These are phyloP conservation scores for Epinephelus cyanopodus DNA, from an alignment of 2,113 vertebrate species.

Conservation along the genomic window DNA sequence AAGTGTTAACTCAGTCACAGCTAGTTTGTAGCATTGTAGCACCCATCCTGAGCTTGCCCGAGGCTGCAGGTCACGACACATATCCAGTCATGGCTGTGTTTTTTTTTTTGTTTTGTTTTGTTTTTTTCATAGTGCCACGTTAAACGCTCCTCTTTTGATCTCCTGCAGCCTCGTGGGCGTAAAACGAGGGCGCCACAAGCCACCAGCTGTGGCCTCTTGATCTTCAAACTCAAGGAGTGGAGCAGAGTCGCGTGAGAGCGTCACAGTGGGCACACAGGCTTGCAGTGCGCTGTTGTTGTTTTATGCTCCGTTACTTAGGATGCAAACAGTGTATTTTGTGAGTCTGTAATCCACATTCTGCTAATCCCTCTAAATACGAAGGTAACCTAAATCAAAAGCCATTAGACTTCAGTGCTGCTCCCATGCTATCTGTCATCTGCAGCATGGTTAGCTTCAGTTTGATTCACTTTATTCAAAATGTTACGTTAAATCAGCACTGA, in stretches of 20 bases:
- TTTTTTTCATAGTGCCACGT: conserved; percentile 13
- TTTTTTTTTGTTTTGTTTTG: neutral
- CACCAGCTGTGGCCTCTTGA: conserved; percentile 67
- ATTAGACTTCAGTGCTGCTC: conserved; percentile 50
- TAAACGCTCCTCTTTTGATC: conserved; percentile 31
- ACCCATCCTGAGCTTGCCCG: neutral
- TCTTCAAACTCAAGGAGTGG: conserved; percentile 51
- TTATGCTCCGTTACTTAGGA: conserved; percentile 28
- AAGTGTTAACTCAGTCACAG: conserved; percentile 33
- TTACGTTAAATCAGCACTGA: neutral
- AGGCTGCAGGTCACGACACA: conserved; percentile 26
- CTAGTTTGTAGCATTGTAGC: conserved; percentile 6
- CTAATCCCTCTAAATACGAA: conserved; percentile 81
- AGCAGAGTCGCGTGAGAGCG: conserved; percentile 35
- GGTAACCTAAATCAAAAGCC: conserved; percentile 81
- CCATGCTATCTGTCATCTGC: conserved; percentile 37
- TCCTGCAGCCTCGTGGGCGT: conserved; percentile 27
- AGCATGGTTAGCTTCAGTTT: neutral
- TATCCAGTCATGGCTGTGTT: neutral
- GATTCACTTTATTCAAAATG: conserved; percentile 1
- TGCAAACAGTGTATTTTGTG: conserved; percentile 61
- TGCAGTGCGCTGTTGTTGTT: conserved; percentile 41
- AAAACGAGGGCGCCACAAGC: conserved; percentile 49
- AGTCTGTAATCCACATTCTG: conserved; percentile 74
- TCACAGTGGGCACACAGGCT: conserved; percentile 22